Evolutionary conservation across 2,888 invertebrate genomes (phyloP).

Genomic region (Cyclophora punctaria): DNA sequence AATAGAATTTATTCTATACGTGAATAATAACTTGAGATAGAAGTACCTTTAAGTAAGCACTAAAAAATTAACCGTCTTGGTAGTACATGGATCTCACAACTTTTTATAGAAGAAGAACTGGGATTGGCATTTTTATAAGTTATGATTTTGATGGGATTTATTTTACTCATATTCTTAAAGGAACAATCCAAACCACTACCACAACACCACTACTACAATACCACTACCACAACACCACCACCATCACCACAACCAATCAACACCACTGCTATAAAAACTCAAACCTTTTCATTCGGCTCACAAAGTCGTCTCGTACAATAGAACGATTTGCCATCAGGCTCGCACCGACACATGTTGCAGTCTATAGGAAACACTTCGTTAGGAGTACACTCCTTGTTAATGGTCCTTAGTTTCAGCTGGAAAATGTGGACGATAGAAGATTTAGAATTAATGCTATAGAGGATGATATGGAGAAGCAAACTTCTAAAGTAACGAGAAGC

Average conservation of each 20-base stretch:
- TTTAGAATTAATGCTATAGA: not conserved
- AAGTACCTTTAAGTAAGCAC: no score
- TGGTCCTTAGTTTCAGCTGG: conserved; percentile 37
- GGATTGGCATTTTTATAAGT: no score
- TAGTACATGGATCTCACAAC: no score
- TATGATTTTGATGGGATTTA: no score
- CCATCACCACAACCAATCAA: not conserved
- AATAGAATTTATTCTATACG: no score
- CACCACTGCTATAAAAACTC: conserved; percentile 1
- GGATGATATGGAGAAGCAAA: no score
- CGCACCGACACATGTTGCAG: conserved; percentile 76
- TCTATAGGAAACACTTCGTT: conserved; percentile 71
- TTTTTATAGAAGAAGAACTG: no score
- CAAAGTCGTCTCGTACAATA: conserved; percentile 70
- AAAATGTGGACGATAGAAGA: not conserved
- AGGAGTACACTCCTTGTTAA: conserved; percentile 57
- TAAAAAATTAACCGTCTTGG: no score
- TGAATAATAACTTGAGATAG: no score
- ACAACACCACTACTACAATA: not conserved
- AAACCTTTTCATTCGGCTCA: conserved; percentile 40
- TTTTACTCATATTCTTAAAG: no score
- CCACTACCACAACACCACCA: conserved; percentile 3
- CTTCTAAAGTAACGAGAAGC: no score
- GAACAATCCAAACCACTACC: not conserved
- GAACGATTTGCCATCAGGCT: conserved; percentile 69